A percentile compares a stretch with the other conserved stretches of the same genome.
phyloP scores from a whole-genome alignment of 2,888 invertebrate genomes.

The Agonopterix heracliana region DNA sequence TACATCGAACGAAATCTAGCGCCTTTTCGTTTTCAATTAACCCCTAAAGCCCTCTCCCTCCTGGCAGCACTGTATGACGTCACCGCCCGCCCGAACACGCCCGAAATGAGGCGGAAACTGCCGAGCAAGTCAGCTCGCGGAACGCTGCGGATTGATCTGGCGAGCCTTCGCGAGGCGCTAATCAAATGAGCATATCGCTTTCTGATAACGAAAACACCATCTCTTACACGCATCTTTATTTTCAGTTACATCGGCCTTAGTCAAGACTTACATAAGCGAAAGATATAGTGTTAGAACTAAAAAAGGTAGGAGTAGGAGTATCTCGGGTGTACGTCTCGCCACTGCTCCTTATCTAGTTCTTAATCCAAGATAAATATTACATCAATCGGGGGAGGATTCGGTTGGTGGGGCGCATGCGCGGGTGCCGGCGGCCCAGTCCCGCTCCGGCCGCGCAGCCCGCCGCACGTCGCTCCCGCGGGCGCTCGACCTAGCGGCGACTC shows the following conservation, averaged over 20 bases:
- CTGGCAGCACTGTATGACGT: conserved; percentile 1
- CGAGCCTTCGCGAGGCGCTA: conserved; percentile 37
- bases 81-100: conserved; percentile 33
- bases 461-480: conserved; percentile 56
- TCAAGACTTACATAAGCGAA: neutral
- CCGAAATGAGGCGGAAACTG: conserved; percentile 33
- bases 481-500: conserved; percentile 61
- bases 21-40: too few relatives aligned
- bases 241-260: neutral
- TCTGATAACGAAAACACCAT: conserved; percentile 1
- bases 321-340: too few relatives aligned
- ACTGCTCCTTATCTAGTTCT: conserved; percentile 57
- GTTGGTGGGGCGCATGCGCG: conserved; percentile 37
- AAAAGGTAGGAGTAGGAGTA: too few relatives aligned
- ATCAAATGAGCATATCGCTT: conserved; percentile 41
- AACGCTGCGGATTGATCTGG: conserved; percentile 60
- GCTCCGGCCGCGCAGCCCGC: conserved; percentile 66
- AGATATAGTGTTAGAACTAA: too few relatives aligned
- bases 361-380: conserved; percentile 76
- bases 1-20: too few relatives aligned
- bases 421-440: conserved; percentile 50
- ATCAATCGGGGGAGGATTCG: conserved; percentile 64
- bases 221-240: neutral
- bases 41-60: too few relatives aligned
- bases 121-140: conserved; percentile 32